A percentile compares a stretch with the other conserved stretches of the same genome.
Evolutionary conservation across 2,797 vertebrate genomes (phyloP).

Genomic region (Chromobotia macracanthus): DNA sequence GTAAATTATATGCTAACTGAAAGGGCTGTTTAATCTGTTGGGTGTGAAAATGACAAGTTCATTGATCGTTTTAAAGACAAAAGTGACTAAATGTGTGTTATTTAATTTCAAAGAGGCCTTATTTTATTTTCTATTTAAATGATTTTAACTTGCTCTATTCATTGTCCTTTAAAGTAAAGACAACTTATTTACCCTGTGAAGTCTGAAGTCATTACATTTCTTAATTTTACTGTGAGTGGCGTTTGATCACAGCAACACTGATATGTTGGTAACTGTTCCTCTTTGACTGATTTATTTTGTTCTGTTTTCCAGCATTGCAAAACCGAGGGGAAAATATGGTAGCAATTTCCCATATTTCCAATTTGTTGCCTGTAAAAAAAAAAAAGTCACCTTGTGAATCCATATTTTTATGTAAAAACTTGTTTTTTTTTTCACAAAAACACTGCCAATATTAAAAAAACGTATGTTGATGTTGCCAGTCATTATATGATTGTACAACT

Average conservation of each 20-base stretch:
- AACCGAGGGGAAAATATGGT: neutral
- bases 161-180: slow-evolving; percentile 36
- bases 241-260: neutral
- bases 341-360: neutral
- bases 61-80: neutral
- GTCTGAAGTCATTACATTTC: neutral
- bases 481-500: slow-evolving; percentile 19
- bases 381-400: slow-evolving; percentile 8
- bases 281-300: slow-evolving; percentile 5
- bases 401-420: slow-evolving; percentile 19
- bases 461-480: slow-evolving; percentile 43
- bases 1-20: neutral
- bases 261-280: neutral
- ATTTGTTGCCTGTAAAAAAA: slow-evolving; percentile 21
- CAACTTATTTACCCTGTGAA: slow-evolving; percentile 1
- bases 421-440: slow-evolving; percentile 25
- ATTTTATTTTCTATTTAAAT: slow-evolving; percentile 50
- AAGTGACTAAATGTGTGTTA: neutral
- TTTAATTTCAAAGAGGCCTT: slow-evolving; percentile 71
- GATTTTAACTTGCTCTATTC: slow-evolving; percentile 48
- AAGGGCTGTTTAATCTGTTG: slow-evolving; percentile 6
- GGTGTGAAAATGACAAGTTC: neutral
- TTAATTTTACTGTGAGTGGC: neutral
- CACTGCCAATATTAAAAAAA: slow-evolving; percentile 46
- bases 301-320: neutral